These are phyloP conservation scores for Patella caerulea DNA, from an alignment of 2,888 invertebrate genomes.

Conservation along the genomic window DNA sequence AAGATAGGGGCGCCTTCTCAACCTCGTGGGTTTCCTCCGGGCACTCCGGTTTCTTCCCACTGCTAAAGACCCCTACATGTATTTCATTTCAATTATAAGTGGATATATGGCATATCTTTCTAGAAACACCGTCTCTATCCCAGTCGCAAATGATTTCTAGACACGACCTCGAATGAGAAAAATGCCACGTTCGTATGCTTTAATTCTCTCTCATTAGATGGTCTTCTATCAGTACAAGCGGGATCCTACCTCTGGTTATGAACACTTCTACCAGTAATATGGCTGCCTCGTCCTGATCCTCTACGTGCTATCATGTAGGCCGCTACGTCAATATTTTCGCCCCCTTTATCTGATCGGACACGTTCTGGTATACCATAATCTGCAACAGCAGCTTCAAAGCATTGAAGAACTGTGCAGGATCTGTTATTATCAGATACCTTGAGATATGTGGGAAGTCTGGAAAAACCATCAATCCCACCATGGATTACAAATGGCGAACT, in stretches of 20 bases:
- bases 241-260: constrained; percentile 34
- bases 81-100: too few species aligned
- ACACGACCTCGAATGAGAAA: too few species aligned
- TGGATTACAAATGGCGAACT: constrained; percentile 35
- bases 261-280: constrained; percentile 36
- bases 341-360: constrained; percentile 38
- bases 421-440: constrained; percentile 27
- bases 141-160: too few species aligned
- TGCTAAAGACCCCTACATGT: too few species aligned
- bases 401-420: constrained; percentile 24
- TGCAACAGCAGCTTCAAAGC: constrained; percentile 25
- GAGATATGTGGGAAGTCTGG: constrained; percentile 24
- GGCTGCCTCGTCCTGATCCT: constrained; percentile 32
- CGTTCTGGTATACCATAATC: constrained; percentile 39
- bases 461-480: constrained; percentile 37
- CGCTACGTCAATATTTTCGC: constrained; percentile 34
- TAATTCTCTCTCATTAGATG: too few species aligned
- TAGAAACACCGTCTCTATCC: too few species aligned
- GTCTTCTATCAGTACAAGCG: too few species aligned
- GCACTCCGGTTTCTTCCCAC: too few species aligned
- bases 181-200: too few species aligned
- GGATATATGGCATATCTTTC: too few species aligned
- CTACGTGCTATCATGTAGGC: constrained; percentile 31
- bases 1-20: too few species aligned
- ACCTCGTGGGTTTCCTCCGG: too few species aligned